Conservation (phyloP, 1,140 invertebrate genomes). For the Aphaenogaster rudis region DNA sequence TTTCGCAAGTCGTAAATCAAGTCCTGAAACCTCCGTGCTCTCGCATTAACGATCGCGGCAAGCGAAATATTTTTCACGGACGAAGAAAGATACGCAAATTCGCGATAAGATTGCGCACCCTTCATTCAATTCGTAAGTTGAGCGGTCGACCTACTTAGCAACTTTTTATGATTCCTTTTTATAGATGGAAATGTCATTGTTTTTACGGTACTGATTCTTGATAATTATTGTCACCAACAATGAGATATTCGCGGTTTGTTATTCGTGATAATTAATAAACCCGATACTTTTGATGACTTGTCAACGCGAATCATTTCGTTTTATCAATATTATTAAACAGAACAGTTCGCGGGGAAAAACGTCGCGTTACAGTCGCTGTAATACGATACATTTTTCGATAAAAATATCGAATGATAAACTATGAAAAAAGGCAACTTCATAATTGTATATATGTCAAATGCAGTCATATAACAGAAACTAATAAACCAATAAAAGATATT, state of each 20-base stretch:
- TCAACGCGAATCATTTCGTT: not conserved
- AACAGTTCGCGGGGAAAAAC: not conserved
- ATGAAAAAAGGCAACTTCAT: not conserved
- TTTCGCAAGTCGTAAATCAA: constrained; percentile 15
- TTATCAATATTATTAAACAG: not conserved
- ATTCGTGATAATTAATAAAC: constrained; percentile 18
- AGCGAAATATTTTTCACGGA: constrained; percentile 13
- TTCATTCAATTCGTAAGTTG: not conserved
- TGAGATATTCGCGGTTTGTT: not conserved
- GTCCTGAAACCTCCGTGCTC: not conserved
- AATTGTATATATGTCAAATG: not conserved
- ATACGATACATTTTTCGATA: not conserved
- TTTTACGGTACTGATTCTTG: not conserved
- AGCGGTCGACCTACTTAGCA: not conserved
- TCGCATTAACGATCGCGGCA: not conserved
- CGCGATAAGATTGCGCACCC: constrained; percentile 17
- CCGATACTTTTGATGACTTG: not conserved
- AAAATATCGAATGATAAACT: not conserved
- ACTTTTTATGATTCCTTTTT: not conserved
- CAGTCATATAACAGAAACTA: not conserved
- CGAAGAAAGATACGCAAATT: not conserved
- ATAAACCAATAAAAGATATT: not conserved
- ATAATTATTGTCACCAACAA: not conserved
- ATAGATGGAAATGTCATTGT: not conserved
- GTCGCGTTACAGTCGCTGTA: too few species aligned